Base-by-base conservation (phyloP, 2,888 invertebrate species). In the Pycnomerus fuliginosus region DNA sequence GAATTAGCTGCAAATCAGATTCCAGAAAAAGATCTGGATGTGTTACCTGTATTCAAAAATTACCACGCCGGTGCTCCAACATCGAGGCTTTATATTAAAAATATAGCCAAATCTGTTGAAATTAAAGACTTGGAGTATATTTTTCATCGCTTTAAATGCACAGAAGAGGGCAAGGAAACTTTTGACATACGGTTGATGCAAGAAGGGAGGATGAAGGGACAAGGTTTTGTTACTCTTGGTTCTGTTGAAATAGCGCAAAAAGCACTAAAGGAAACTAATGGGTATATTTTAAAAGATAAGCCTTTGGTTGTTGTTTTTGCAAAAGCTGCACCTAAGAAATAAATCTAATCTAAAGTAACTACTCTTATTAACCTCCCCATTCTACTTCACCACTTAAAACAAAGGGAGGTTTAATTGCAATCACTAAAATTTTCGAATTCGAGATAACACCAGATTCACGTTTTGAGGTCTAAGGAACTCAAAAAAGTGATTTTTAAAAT, bases 151-250 rank as follows among this genome's bases (percentile, higher is more conserved):
- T 93, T 85, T 63, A 65, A 75, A 2, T n/a, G n/a, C n/a, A n/a
- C n/a, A n/a, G 64, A 73, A 45, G 63, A 69, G 25, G 60, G 47
- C 3, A 55, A 58, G 4, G 56, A 74, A 33, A 55, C 45, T 11
- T 79, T 83, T 70, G 80, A 81, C 68, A 82, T 95, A 2, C 79
- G 88, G 56, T 77, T 94, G 8, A 91, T 96, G 93, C 89, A 90
- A 65, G 90, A 92, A 70, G 96, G 96, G 1, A 79, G 92, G 62
- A 95, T 96, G 95, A 96, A 94, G 71, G 95, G 95, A 0, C 96
- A 96, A 72, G 94, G 92, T 1, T 96, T 96, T 76, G 79, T 96
- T 0, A 90, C 90, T 1, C 76, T 93, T 38, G 87, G 90, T 36
- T 81, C 77, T 59, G 76, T 83, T 8, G 74, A 76, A 30, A 73